Evolutionary conservation across 2,888 invertebrate genomes (phyloP).

Genomic region (Diarsia mendica): DNA sequence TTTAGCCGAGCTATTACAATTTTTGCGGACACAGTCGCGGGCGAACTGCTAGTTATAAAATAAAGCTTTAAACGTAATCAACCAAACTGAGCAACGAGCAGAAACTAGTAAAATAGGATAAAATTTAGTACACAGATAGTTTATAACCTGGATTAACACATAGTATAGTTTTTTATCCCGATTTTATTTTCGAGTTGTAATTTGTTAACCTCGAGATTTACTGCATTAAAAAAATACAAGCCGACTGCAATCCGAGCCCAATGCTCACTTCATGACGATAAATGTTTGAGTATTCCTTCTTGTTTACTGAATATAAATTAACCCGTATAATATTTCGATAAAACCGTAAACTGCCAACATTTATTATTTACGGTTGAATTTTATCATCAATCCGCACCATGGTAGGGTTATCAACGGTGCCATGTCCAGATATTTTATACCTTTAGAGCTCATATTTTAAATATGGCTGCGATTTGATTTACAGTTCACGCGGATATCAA

Average conservation of each 20-base stretch:
- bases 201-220: constrained; percentile 13
- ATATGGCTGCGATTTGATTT: constrained; percentile 37
- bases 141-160: no score
- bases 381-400: constrained; percentile 67
- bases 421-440: constrained; percentile 57
- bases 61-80: neutral
- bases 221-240: constrained; percentile 18
- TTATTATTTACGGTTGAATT: constrained; percentile 74
- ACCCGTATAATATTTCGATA: constrained; percentile 70
- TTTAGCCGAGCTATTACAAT: no score
- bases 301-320: constrained; percentile 72
- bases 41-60: neutral
- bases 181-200: neutral
- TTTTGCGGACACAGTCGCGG: no score
- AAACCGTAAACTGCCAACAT: constrained; percentile 71
- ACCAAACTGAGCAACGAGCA: neutral
- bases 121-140: no score
- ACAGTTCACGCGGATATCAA: constrained; percentile 31
- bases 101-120: neutral
- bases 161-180: no score
- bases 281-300: constrained; percentile 62
- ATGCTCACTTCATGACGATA: constrained; percentile 34
- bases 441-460: constrained; percentile 50
- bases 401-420: constrained; percentile 55
- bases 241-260: constrained; percentile 28